Evolutionary conservation across 2,797 vertebrate genomes (phyloP).

Genomic region (Cuniculus paca): DNA sequence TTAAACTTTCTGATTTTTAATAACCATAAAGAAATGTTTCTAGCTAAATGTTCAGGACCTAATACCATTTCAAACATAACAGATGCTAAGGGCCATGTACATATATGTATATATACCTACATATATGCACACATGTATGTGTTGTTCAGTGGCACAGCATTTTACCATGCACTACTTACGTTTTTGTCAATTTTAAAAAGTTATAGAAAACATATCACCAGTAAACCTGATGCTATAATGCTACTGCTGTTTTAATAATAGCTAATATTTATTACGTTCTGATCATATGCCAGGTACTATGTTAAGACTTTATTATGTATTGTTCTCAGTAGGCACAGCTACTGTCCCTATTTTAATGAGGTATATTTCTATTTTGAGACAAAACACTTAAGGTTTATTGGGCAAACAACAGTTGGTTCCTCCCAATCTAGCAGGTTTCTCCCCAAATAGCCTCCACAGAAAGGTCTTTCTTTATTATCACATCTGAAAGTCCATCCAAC

Average conservation of each 20-base stretch:
- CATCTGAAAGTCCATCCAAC: constrained; percentile 12
- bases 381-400: constrained; percentile 37
- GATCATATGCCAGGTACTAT: background rate
- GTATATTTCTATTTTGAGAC: constrained; percentile 55
- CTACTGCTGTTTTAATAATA: background rate
- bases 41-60: background rate
- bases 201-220: background rate
- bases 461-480: background rate
- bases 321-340: background rate
- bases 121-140: too few species aligned
- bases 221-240: background rate
- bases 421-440: background rate
- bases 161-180: background rate
- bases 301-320: background rate
- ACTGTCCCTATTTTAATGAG: constrained; percentile 36
- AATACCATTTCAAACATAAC: constrained; percentile 3
- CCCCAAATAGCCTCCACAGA: background rate
- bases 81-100: background rate
- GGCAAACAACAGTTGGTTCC: background rate
- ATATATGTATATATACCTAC: too few species aligned
- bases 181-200: background rate
- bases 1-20: background rate
- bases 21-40: constrained; percentile 24
- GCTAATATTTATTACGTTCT: constrained; percentile 14
- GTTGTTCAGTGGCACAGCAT: constrained; percentile 3